A percentile compares a stretch with the other conserved stretches of the same genome.
phyloP scores from a whole-genome alignment of 2,113 vertebrate species.

The Verasper variegatus region DNA sequence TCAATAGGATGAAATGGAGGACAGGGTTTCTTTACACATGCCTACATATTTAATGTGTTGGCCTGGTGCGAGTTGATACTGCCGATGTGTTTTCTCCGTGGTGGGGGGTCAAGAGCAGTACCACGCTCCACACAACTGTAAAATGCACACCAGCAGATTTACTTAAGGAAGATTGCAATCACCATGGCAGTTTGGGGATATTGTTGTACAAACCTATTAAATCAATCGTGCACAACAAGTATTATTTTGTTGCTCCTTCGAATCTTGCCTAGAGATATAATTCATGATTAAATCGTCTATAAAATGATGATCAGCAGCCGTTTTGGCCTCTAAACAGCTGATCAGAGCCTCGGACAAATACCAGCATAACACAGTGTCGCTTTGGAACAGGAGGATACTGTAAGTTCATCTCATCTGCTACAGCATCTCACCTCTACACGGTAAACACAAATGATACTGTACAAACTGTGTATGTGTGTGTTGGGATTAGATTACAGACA shows the following conservation, averaged over 20 bases:
- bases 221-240: no score
- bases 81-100: conserved; percentile 15
- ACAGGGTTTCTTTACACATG: conserved; percentile 69
- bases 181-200: no score
- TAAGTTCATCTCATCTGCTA: not conserved
- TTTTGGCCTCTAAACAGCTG: no score
- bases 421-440: not conserved
- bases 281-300: not conserved
- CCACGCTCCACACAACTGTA: no score
- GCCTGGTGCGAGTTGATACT: conserved; percentile 42
- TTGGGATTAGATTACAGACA: conserved; percentile 9
- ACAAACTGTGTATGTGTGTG: not conserved
- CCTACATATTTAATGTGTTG: conserved; percentile 76
- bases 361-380: not conserved
- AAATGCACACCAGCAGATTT: no score
- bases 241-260: no score
- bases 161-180: no score
- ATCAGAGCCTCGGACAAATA: not conserved
- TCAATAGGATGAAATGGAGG: conserved; percentile 49
- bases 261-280: no score
- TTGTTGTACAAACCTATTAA: no score
- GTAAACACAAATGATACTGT: not conserved
- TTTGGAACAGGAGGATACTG: not conserved
- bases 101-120: conserved; percentile 10
- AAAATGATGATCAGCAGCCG: not conserved